Conservation (phyloP, 2,888 invertebrate species). For the Drosophila yooni region DNA sequence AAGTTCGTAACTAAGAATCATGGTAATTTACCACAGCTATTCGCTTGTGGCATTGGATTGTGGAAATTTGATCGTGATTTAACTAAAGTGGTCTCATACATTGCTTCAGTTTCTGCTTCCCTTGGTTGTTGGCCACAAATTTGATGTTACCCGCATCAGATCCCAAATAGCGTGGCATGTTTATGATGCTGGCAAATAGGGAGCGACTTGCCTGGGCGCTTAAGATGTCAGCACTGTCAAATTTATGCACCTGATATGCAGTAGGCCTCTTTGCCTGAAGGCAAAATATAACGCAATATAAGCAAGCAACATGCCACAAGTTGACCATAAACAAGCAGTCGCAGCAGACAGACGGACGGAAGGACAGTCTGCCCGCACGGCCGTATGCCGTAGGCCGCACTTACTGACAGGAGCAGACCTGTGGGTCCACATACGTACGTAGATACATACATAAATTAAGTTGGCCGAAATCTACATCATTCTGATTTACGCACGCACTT, state of each 20-base stretch:
- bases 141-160: conserved; percentile 14
- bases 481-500: conserved; percentile 65
- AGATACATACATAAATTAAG: conserved; percentile 60
- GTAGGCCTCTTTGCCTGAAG: conserved; percentile 19
- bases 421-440: neutral
- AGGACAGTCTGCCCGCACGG: neutral
- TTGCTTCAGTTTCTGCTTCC: neutral
- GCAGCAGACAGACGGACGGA: neutral
- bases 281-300: conserved; percentile 28
- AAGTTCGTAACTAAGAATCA: too few species aligned
- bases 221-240: conserved; percentile 60
- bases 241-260: conserved; percentile 69
- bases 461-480: conserved; percentile 55
- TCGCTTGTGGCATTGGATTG: neutral
- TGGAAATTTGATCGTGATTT: neutral
- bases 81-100: too few species aligned
- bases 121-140: conserved; percentile 13
- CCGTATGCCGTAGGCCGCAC: neutral
- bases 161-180: conserved; percentile 25
- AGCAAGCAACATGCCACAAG: conserved; percentile 4
- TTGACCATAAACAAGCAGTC: conserved; percentile 5
- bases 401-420: conserved; percentile 5
- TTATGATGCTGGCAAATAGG: conserved; percentile 2
- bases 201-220: conserved; percentile 11
- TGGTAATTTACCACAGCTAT: neutral